Evolutionary conservation across 1,140 invertebrate genomes (phyloP), one percentile per base, ranked within the genome.

Genomic region (Potamilus streckersoni): DNA sequence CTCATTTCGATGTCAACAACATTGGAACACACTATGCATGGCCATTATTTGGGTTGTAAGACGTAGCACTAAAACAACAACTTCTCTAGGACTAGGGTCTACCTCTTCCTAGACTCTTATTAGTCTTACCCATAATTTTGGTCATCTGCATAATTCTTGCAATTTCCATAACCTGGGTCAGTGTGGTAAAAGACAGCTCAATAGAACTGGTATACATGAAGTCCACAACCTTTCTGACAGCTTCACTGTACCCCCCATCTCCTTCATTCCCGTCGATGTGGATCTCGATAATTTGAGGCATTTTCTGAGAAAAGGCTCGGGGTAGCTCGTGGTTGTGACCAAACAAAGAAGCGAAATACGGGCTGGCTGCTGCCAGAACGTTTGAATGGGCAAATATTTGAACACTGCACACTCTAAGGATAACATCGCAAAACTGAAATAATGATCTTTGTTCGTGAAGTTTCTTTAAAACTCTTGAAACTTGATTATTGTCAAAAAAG

Each of bases 351-450:
- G 83, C 81, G 68, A 90, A 87, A 83, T 89, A 90, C 3, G 89
- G 85, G 79, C 88, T 89, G 58, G 86, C 85, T 17, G 88, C 84
- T 12, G 89, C 86, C 38, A 90, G 70, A 56, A 90, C 84, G 74
- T 89, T 90, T n/a, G 89, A 89, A 83, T 90, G 90, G 19, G 87
- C 89, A 79, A 70, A 84, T 55, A 89, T 84, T 59, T 86, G 82
- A 38, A 83, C 79, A 72, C 80, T 86, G 67, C 81, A 85, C 17
- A 90, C 85, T 74, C 85, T 84, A 5, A 90, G 79, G 69, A 88
- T 77, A 31, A 90, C 88, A 84, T 90, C 90, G 79, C 89, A 90
- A 79, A 90, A 86, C 69, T 78, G 81, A 55, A 80, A 83, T n/a
- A 60, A 65, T 19, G 71, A 73, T 79, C 87, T 87, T 66, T 90